Conservation (phyloP, 2,797 vertebrate genomes). For the Lithobates pipiens region DNA sequence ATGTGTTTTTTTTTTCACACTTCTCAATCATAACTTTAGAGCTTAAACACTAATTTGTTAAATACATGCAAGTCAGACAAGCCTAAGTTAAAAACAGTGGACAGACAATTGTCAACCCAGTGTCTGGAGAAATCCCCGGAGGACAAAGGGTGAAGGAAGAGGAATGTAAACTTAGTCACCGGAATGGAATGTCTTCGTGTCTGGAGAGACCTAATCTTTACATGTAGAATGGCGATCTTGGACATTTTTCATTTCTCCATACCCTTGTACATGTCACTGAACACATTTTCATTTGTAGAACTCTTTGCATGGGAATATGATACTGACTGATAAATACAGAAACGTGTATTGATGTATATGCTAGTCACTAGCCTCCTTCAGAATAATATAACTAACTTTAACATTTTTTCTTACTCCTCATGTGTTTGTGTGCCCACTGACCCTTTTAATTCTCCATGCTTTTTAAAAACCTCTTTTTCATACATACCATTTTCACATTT, state of each 20-base stretch:
- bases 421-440: background rate
- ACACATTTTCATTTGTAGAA: background rate
- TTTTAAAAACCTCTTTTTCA: background rate
- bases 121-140: conserved; percentile 38
- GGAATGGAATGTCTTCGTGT: conserved; percentile 55
- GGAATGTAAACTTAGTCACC: conserved; percentile 50
- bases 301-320: background rate
- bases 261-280: background rate
- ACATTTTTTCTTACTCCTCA: background rate
- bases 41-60: conserved; percentile 5
- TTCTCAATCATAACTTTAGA: background rate
- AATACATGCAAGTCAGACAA: conserved; percentile 8
- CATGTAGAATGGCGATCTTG: conserved; percentile 4
- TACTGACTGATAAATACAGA: background rate
- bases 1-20: background rate
- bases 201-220: conserved; percentile 39
- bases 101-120: conserved; percentile 31
- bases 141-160: conserved; percentile 52
- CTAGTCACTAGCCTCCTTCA: background rate
- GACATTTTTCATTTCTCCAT: conserved; percentile 20
- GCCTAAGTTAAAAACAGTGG: conserved; percentile 3
- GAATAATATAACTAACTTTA: background rate
- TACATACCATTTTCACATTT: background rate
- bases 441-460: background rate
- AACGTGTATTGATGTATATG: background rate